Evolutionary conservation across 35 echinoderm and acorn worm genomes (phyloP).

Genomic region (Lytechinus pictus): DNA sequence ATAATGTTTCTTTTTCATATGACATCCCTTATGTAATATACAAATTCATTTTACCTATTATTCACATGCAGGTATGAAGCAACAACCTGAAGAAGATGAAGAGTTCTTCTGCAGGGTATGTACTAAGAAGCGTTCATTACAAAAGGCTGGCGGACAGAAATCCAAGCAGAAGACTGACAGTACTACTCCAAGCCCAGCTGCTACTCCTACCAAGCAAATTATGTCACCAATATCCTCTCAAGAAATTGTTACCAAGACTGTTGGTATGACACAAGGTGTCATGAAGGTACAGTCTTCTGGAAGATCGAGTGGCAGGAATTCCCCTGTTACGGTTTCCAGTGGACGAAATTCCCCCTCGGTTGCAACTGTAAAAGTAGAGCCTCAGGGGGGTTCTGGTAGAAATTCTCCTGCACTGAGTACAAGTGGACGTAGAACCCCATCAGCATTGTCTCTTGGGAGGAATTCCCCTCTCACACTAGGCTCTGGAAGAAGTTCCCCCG

Average conservation of each 20-base stretch:
- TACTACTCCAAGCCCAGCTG: constrained; percentile 53
- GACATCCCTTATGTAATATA: too few species aligned
- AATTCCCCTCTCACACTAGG: constrained; percentile 19
- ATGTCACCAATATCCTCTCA: background rate
- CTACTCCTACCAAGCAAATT: constrained; percentile 11
- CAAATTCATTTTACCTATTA: too few species aligned
- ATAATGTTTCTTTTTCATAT: too few species aligned
- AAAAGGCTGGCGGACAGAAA: constrained; percentile 61
- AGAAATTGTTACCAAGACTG: background rate
- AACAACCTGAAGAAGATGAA: constrained; percentile 87
- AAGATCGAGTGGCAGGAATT: constrained; percentile 31
- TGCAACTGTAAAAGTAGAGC: background rate
- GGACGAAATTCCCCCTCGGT: background rate
- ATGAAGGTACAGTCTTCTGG: constrained; percentile 1
- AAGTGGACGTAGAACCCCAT: background rate
- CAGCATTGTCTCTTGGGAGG: background rate
- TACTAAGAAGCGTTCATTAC: constrained; percentile 67
- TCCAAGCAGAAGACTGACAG: constrained; percentile 56
- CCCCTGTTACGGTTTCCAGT: constrained; percentile 15
- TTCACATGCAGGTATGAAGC: constrained; percentile 78
- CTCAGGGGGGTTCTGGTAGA: constrained; percentile 13
- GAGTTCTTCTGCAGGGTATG: constrained; percentile 87
- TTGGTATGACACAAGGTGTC: background rate
- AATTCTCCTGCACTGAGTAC: constrained; percentile 5
- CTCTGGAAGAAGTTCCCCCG: constrained; percentile 35